Percentiles rank a stretch among this genome's conserved stretches.
phyloP scores from a whole-genome alignment of 2,888 invertebrate species.

The Volucella inflata region DNA sequence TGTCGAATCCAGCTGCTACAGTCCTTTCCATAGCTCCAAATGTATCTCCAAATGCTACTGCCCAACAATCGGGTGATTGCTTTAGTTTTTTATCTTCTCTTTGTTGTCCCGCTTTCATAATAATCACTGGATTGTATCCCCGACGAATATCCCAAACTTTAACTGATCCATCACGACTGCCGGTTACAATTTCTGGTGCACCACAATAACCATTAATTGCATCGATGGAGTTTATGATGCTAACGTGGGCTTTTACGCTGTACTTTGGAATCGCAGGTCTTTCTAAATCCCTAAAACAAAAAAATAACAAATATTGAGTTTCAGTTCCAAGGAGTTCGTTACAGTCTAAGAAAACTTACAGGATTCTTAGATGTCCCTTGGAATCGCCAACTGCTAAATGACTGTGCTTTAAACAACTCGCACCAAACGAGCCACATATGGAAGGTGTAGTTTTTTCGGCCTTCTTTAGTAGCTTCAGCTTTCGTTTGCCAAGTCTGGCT shows the following conservation, averaged over 20 bases:
- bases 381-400: slow-evolving; percentile 96
- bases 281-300: slow-evolving; percentile 90
- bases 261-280: slow-evolving; percentile 89
- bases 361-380: slow-evolving; percentile 91
- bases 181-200: slow-evolving; percentile 97
- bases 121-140: slow-evolving; percentile 93
- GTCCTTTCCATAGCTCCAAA: slow-evolving; percentile 93
- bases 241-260: slow-evolving; percentile 89
- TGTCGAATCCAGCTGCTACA: slow-evolving; percentile 96
- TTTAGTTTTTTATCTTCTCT: slow-evolving; percentile 86
- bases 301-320: too few species aligned
- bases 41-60: slow-evolving; percentile 95
- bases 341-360: slow-evolving; percentile 85
- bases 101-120: slow-evolving; percentile 85
- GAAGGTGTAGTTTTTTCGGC: slow-evolving; percentile 92
- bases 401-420: slow-evolving; percentile 91
- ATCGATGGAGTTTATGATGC: slow-evolving; percentile 96
- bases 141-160: slow-evolving; percentile 98
- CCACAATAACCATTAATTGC: slow-evolving; percentile 96
- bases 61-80: slow-evolving; percentile 93
- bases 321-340: neutral
- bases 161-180: slow-evolving; percentile 96
- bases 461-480: slow-evolving; percentile 88
- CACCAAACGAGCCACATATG: slow-evolving; percentile 97
- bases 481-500: slow-evolving; percentile 88